Evolutionary conservation across 2,113 vertebrate species (phyloP), one percentile per base, ranked within the genome.

Genomic region (Uropsilus gracilis): DNA sequence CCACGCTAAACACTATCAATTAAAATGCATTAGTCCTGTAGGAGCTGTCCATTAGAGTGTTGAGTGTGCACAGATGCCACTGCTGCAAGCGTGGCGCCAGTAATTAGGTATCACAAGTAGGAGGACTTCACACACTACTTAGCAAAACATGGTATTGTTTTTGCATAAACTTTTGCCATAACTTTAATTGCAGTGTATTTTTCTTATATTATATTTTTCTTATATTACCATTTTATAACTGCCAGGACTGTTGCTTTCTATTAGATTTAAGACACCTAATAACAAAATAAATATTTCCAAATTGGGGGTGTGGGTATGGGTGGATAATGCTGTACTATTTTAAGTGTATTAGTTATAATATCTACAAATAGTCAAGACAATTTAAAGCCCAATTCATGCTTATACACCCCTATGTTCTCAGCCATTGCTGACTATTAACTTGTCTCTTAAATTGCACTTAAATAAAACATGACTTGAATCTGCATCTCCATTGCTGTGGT

Each of bases 1-100:
- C 97, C 98, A 98, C 95, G 96, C 98, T 98, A 98, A 98, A 98
- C 95, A 95, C 96, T 97, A 98, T 98, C 98, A 98, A 98, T 99
- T 99, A 98, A 98, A 99, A 99, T 98, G 98, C 98, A 99, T 99
- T 98, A 98, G 98, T 98, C 98, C 98, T 98, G 95, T 94, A 98
- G 98, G 98, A 99, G 98, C 97, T 98, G 98, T 97, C 98, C 97
- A 97, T 98, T 98, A 98, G 98, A 98, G 97, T 97, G 97, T 95
- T 97, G 97, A 98, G 96, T 95, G 95, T 97, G 98, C 98, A 98
- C 98, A 99, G 98, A 99, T 98, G 98, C 97, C 46, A 46, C 96
- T 97, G 91, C 97, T 97, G 97, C 97, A 97, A 98, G 97, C 95
- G 64, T 97, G 97, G 98, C 98, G 97, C 97, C 96, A 97, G 97